Percentiles rank a stretch among this genome's conserved stretches.
phyloP scores from a whole-genome alignment of 2,888 invertebrate genomes.

The Thereva nobilitata region DNA sequence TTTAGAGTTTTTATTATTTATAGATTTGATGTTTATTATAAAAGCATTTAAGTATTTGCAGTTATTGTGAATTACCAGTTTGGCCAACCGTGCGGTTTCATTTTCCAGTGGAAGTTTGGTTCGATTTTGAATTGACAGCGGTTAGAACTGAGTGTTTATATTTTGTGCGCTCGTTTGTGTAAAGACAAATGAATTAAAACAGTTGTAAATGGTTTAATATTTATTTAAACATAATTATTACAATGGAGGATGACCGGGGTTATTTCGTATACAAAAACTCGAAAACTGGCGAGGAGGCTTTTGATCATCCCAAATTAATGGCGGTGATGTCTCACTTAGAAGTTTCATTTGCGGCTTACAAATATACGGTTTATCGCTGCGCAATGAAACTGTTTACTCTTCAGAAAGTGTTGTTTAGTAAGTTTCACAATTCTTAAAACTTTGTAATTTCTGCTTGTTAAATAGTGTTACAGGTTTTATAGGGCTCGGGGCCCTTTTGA shows the following conservation, averaged over 20 bases:
- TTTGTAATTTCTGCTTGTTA: too few relatives aligned
- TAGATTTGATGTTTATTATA: too few relatives aligned
- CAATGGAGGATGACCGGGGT: conserved; percentile 18
- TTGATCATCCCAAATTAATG: conserved; percentile 40
- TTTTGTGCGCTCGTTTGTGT: too few relatives aligned
- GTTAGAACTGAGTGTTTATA: too few relatives aligned
- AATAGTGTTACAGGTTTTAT: too few relatives aligned
- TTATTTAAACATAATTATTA: background rate
- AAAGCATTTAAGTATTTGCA: background rate
- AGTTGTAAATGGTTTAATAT: background rate
- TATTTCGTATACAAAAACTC: conserved; percentile 12
- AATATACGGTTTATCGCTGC: conserved; percentile 56
- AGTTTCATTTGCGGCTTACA: conserved; percentile 50
- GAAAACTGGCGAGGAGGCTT: background rate
- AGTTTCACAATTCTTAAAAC: conserved; percentile 39
- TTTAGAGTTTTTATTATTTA: too few relatives aligned
- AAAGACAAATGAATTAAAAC: too few relatives aligned
- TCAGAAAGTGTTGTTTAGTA: conserved; percentile 54
- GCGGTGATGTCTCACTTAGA: conserved; percentile 51
- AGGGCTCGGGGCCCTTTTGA: too few relatives aligned
- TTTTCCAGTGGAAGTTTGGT: too few relatives aligned
- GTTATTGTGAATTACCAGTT: background rate
- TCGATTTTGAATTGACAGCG: too few relatives aligned
- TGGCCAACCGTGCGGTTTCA: background rate
- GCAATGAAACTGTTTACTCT: conserved; percentile 53